Base-by-base conservation (phyloP, 1,140 invertebrate genomes). In the Bombus pyrosoma region DNA sequence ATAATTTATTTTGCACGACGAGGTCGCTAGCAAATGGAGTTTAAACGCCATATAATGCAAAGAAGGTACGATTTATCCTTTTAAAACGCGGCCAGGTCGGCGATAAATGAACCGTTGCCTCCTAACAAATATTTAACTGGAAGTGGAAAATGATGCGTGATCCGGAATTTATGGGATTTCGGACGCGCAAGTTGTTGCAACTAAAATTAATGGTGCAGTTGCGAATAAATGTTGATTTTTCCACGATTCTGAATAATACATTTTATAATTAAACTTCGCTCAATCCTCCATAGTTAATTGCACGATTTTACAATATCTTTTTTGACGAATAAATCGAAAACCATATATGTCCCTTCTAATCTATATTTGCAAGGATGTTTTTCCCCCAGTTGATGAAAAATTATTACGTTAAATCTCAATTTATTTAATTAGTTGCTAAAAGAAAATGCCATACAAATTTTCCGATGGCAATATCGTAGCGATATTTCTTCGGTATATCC, bases 101-200 rank as follows among this genome's bases (percentile, higher is more conserved):
- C 59, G 39, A n/a, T 64, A 43, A 66, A 34, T 28, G 62, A 66
- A 79, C n/a, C 59, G 22, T 79, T 79, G 34, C 25, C 77, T 79
- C 22, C 25, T 3, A 8, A 47, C 39, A 79, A 79, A 79, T 79
- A 66, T 79, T 79, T 79, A 79, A 68, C 77, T 34, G 62, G n/a
- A 47, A 28, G 59, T 79, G 43, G n/a, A 79, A 28, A 79, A 66
- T 79, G 77, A 79, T 79, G 62, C 62, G 62, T 66, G 62, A 47
- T 68, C 41, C 66, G 12, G 6, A 43, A 79, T 79, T 79, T 66
- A 79, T 79, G 41, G 41, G 34, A 64, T 41, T 43, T 28, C 4
- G 32, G 76, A 43, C 32, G 76, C 6, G 41, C 62, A 69, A 80
- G 64, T 69, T 69, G 64, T 53, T 69, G 64, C 39, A 37, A 37